Evolutionary conservation across 2,113 vertebrate genomes (phyloP), one percentile per base, ranked within the genome.

Genomic region (Pleuronectes platessa): DNA sequence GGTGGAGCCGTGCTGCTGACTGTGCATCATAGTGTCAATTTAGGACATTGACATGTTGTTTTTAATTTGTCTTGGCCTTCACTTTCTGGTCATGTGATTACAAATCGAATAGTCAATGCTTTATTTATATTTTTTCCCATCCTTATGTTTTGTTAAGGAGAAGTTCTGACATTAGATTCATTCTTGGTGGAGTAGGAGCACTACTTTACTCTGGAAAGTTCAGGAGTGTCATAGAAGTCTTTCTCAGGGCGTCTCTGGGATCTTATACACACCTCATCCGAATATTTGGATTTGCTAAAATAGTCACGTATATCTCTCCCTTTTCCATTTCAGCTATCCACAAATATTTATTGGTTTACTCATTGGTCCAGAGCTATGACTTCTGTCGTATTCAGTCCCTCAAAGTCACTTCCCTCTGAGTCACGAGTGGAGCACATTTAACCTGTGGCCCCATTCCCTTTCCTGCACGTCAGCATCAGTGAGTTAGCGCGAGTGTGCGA

Each of bases 371-470:
- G 61, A 82, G 54, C 47, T 24, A 8, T 68, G 66, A 66, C 68
- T 18, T 2, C 47, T n/a, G 24, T 37, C 47, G 23, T 37, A 8
- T 37, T 8, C 35, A 10, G 35, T 37, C 35, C 17, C 0, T 15
- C 9, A 35, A 14, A 20, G 27, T 70, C 69, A 65, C 61, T 77
- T 83, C 77, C 72, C 54, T 66, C 63, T 85, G 75, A 85, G 68
- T 86, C 83, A 83, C 37, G 23, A 45, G 71, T 58, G 54, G 60
- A 68, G 62, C 17, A 54, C 20, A 17, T 61, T 62, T 24, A 67
- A 65, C 66, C 78, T 26, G 35, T 18, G 17, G 24, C 51, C 58
- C 20, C 68, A 60, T 35, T 65, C 59, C 69, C 59, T 72, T 87
- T 73, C 72, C 65, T 64, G 76, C 31, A 3, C 5, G 66, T 84